Conservation (phyloP, 37 sponge, comb jelly and placozoan species). For the Sycon ciliatum region DNA sequence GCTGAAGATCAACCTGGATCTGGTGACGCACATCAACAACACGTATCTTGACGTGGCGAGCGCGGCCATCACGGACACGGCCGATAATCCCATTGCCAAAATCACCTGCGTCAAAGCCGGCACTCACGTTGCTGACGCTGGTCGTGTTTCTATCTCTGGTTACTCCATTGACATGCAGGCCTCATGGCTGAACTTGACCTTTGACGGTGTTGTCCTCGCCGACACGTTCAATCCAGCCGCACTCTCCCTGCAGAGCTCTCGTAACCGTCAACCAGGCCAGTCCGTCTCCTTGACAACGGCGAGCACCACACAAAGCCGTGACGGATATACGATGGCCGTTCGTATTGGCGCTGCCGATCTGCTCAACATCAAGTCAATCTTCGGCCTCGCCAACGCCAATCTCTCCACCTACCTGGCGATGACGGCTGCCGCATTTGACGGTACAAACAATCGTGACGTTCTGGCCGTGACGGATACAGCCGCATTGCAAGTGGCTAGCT, state of each 20-base stretch:
- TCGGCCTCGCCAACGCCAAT: background rate
- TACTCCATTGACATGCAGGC: background rate
- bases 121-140: background rate
- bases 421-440: conserved; percentile 45
- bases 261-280: background rate
- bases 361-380: conserved; percentile 44
- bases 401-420: background rate
- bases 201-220: background rate
- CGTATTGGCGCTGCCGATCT: conserved; percentile 51
- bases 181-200: background rate
- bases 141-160: background rate
- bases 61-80: conserved; percentile 66
- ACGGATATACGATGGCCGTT: conserved; percentile 41
- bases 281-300: background rate
- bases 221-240: background rate
- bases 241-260: background rate
- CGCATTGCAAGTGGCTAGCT: conserved; percentile 33
- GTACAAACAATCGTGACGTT: conserved; percentile 25
- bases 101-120: conserved; percentile 42
- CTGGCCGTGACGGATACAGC: conserved; percentile 35
- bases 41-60: conserved; percentile 47
- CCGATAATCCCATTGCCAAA: conserved; percentile 55
- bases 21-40: conserved; percentile 32
- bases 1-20: conserved; percentile 44
- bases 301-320: background rate